Conservation (phyloP, 2,797 vertebrate species). For the Syncerus caffer region DNA sequence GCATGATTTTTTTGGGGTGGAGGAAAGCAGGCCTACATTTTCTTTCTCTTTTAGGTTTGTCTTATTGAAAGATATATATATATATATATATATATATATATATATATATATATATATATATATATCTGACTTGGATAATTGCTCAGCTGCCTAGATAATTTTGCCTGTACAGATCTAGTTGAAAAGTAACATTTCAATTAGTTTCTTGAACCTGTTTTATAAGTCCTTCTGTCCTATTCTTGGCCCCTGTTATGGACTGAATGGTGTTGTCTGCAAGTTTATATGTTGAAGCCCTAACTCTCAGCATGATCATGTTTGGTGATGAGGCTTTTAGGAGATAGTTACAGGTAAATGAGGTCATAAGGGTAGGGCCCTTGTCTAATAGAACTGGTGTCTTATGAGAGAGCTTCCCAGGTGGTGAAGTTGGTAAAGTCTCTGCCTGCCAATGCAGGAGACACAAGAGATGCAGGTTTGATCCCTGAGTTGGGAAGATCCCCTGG, state of each 20-base stretch:
- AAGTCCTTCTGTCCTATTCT: neutral
- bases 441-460: neutral
- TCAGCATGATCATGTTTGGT: neutral
- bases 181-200: slow-evolving; percentile 26
- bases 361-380: neutral
- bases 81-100: too few relatives aligned
- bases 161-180: neutral
- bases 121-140: neutral
- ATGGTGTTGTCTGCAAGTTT: neutral
- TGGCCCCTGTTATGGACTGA: neutral
- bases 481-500: neutral
- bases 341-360: neutral
- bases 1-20: neutral
- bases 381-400: neutral
- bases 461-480: neutral
- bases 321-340: neutral
- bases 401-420: neutral
- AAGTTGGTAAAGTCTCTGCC: neutral
- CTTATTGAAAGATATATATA: neutral
- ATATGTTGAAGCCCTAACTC: neutral
- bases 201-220: neutral
- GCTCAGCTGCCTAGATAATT: neutral
- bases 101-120: neutral
- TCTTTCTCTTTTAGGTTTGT: neutral
- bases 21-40: neutral